A percentile compares a stretch with the other conserved stretches of the same genome.
phyloP scores from a whole-genome alignment of 1,140 invertebrate genomes.

The Dendrolimus kikuchii region DNA sequence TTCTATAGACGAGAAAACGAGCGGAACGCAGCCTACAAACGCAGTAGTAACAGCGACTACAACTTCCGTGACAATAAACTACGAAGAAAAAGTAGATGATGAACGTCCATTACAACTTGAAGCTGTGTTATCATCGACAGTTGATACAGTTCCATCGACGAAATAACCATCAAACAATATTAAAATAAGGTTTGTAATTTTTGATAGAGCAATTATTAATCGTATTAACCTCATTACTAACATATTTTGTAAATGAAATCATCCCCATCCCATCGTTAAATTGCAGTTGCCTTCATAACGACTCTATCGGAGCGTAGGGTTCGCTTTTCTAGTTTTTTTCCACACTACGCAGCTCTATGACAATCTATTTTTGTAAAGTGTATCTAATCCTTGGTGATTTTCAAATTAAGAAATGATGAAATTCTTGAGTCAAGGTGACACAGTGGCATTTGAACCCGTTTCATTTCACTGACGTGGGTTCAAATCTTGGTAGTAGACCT shows the following conservation, averaged over 20 bases:
- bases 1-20: slow-evolving; percentile 7
- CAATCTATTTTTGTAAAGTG: no score
- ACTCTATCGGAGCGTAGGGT: no score
- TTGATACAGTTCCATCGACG: slow-evolving; percentile 8
- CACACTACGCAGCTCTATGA: no score
- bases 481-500: no score
- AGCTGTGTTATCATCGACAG: slow-evolving; percentile 41
- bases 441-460: no score
- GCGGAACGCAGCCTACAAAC: slow-evolving; percentile 1
- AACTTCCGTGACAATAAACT: slow-evolving; percentile 5
- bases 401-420: no score
- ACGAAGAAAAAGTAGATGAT: slow-evolving; percentile 17
- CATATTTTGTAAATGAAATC: not conserved
- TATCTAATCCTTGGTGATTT: no score
- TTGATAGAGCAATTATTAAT: not conserved
- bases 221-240: no score
- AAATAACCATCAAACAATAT: not conserved
- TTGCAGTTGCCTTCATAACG: no score
- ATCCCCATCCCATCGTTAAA: not conserved
- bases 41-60: slow-evolving; percentile 3
- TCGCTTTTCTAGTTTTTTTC: no score
- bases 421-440: no score
- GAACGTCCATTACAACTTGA: slow-evolving; percentile 43
- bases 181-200: slow-evolving; percentile 15
- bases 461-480: no score